phyloP scores from a whole-genome alignment of 2,797 vertebrate species.

The Ctenopoma multispine region DNA sequence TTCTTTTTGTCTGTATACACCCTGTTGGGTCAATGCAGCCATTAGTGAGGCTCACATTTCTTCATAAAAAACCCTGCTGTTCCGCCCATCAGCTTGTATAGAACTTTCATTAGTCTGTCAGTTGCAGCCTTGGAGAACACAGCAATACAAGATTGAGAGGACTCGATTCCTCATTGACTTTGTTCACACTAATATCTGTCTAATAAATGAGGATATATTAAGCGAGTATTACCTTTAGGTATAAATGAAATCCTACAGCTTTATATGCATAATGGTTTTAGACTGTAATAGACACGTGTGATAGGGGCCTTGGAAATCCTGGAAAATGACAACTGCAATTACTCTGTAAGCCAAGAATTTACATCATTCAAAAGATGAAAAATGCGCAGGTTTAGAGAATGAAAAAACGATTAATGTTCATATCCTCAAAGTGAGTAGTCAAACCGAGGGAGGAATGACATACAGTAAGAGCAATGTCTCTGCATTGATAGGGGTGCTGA shows the following conservation, averaged over 20 bases:
- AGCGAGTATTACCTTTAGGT: slow-evolving; percentile 39
- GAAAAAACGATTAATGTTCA: slow-evolving; percentile 70
- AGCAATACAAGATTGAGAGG: slow-evolving; percentile 44
- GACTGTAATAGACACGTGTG: slow-evolving; percentile 39
- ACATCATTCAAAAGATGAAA: slow-evolving; percentile 66
- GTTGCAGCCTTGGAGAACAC: slow-evolving; percentile 26
- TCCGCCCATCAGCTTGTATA: slow-evolving; percentile 47
- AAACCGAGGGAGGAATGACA: slow-evolving; percentile 59
- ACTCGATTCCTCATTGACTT: slow-evolving; percentile 39
- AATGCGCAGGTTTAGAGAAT: slow-evolving; percentile 55
- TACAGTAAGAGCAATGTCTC: slow-evolving; percentile 43
- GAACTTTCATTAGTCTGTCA: slow-evolving; percentile 53
- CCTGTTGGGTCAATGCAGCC: slow-evolving; percentile 45
- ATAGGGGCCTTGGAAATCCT: slow-evolving; percentile 46
- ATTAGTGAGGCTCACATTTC: slow-evolving; percentile 46
- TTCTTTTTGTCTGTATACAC: slow-evolving; percentile 37
- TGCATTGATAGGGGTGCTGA: slow-evolving; percentile 63
- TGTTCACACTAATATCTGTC: slow-evolving; percentile 32
- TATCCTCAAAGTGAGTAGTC: slow-evolving; percentile 75
- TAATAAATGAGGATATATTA: slow-evolving; percentile 42
- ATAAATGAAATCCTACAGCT: slow-evolving; percentile 38
- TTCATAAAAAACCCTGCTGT: slow-evolving; percentile 44
- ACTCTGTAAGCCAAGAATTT: slow-evolving; percentile 55
- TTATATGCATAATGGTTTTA: slow-evolving; percentile 39
- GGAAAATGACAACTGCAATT: slow-evolving; percentile 63